Conservation (phyloP, 2,888 invertebrate species). For the Morpho deidamia region DNA sequence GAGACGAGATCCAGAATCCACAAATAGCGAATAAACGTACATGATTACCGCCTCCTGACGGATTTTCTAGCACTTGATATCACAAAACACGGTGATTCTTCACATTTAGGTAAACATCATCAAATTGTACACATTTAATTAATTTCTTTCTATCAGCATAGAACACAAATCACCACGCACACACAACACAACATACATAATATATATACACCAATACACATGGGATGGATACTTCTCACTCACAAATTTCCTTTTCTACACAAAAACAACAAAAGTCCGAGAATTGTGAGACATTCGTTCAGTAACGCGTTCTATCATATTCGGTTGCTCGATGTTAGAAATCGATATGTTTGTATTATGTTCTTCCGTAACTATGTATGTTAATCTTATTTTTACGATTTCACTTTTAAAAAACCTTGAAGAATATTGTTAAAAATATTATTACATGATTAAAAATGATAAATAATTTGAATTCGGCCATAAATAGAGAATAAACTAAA, state of each 20-base stretch:
- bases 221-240: constrained; percentile 39
- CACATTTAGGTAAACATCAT: constrained; percentile 74
- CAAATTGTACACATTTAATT: constrained; percentile 69
- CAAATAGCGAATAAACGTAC: constrained; percentile 76
- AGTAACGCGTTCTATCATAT: constrained; percentile 26
- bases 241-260: constrained; percentile 40
- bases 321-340: neutral
- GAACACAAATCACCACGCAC: constrained; percentile 79
- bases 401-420: too few species aligned
- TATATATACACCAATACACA: constrained; percentile 55
- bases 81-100: constrained; percentile 70
- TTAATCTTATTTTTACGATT: too few species aligned
- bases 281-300: constrained; percentile 35
- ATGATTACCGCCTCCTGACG: constrained; percentile 77
- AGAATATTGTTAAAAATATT: too few species aligned
- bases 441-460: too few species aligned
- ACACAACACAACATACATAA: constrained; percentile 65
- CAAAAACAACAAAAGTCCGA: constrained; percentile 41
- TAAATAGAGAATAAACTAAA: too few species aligned
- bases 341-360: neutral
- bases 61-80: constrained; percentile 71
- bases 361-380: neutral
- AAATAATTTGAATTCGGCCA: too few species aligned
- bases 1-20: constrained; percentile 73
- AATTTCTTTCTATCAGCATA: constrained; percentile 76